Percentiles rank a stretch among this genome's conserved stretches.
These are phyloP conservation scores for Coptotermes formosanus DNA, from an alignment of 1,140 invertebrate species.

Conservation along the genomic window DNA sequence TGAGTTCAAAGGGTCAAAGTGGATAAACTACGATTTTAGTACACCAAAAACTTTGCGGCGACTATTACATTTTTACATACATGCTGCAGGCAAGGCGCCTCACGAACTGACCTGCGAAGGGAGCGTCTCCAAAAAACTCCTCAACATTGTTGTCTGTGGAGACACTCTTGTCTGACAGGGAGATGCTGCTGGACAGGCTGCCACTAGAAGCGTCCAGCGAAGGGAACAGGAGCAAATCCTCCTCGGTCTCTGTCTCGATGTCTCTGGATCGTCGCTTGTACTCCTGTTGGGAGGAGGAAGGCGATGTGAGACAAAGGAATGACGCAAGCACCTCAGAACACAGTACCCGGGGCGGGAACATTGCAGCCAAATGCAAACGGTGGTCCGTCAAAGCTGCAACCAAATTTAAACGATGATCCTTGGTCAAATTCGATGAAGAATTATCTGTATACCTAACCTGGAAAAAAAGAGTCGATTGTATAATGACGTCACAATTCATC, in stretches of 20 bases:
- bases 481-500: not conserved
- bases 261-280: conserved; percentile 76
- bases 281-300: conserved; percentile 53
- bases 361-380: not conserved
- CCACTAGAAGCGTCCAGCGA: conserved; percentile 57
- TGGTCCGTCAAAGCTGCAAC: not conserved
- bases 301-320: not conserved
- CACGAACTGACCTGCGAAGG: conserved; percentile 75
- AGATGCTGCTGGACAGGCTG: conserved; percentile 63
- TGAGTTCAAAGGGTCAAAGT: no score
- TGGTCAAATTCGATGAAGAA: no score
- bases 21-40: no score
- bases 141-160: conserved; percentile 80
- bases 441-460: not conserved
- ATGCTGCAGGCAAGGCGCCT: conserved; percentile 13
- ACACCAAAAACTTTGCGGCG: no score
- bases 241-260: conserved; percentile 73
- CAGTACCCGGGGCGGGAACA: not conserved
- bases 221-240: conserved; percentile 59
- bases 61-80: not conserved
- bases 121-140: conserved; percentile 79
- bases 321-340: conserved; percentile 15
- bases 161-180: conserved; percentile 71
- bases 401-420: not conserved
- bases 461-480: not conserved